Evolutionary conservation across 2,888 invertebrate species (phyloP), one percentile per base, ranked within the genome.

Genomic region (Pediacus dermestoides): DNA sequence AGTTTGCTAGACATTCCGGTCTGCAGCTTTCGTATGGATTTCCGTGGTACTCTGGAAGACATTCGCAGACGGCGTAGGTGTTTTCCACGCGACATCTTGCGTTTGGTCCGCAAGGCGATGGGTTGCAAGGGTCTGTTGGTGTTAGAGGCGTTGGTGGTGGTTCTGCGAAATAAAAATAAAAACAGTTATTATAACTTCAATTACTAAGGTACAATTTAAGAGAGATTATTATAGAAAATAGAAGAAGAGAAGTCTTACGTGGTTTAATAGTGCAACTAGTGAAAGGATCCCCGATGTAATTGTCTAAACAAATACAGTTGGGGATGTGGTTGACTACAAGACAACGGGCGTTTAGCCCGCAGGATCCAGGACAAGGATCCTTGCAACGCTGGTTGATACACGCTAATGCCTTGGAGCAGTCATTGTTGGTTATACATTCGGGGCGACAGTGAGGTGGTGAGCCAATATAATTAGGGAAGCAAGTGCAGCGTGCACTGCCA

Each of bases 1-100:
- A 82, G 61, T 90, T 91, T 18, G 84, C 80, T 1, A 91, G 72
- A 64, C 92, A 92, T 67, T 91, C 91, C 0, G 90, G 90, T 48
- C 85, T 75, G 59, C 86, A 86, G 26, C 78, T 79, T 45, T 82
- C 78, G 61, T 85, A 83, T 0, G 87, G 86, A 66, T 85, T 85
- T 12, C 88, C 87, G 46, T 78, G 78, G 52, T 85, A 80, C 39
- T 82, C 82, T 16, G 78, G 75, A 37, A 81, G 70, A 65, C 88
- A 90, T 52, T 82, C 77, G 61, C 90, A 91, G 28, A 81, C 74
- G 1, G 86, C 85, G 12, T 78, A 76, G 14, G 75, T 74, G 49
- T 83, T 84, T 53, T 81, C 75, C 1, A 81, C 74, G 32, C 81
- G 78, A 63, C 91, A 91, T 37, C 81, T 77, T 8, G 90, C 89